Conservation (phyloP, 2,797 vertebrate genomes). For the Darevskia nairensis region DNA sequence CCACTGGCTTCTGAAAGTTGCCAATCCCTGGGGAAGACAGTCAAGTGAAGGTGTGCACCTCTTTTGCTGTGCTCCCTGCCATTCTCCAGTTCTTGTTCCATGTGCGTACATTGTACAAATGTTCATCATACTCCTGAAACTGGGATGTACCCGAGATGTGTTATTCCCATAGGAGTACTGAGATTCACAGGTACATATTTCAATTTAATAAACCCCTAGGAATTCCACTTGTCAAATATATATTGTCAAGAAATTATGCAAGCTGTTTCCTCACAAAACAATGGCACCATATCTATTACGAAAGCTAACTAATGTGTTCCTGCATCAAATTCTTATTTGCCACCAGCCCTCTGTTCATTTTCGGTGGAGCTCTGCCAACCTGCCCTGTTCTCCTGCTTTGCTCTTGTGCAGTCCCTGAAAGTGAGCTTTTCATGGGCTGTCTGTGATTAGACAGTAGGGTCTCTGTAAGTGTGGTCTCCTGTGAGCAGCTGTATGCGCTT, state of each 20-base stretch:
- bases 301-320: constrained; percentile 67
- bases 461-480: constrained; percentile 77
- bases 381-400: constrained; percentile 59
- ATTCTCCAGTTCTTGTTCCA: too few relatives aligned
- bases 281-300: constrained; percentile 63
- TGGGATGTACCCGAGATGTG: too few relatives aligned
- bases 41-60: too few relatives aligned
- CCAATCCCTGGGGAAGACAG: too few relatives aligned
- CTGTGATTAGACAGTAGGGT: constrained; percentile 76
- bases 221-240: constrained; percentile 9
- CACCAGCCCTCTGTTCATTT: constrained; percentile 58
- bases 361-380: constrained; percentile 70
- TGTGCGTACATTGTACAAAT: too few relatives aligned
- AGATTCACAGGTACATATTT: too few relatives aligned
- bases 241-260: constrained; percentile 47
- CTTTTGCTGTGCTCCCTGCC: too few relatives aligned
- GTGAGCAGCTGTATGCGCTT: constrained; percentile 74
- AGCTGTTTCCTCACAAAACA: constrained; percentile 62
- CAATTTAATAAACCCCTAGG: neutral
- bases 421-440: constrained; percentile 70
- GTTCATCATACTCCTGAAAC: too few relatives aligned
- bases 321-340: constrained; percentile 62
- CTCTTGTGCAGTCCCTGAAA: constrained; percentile 66
- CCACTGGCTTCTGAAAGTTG: too few relatives aligned
- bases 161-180: too few relatives aligned